Evolutionary conservation across 2,888 invertebrate species (phyloP).

Genomic region (Drosophila lacicola): DNA sequence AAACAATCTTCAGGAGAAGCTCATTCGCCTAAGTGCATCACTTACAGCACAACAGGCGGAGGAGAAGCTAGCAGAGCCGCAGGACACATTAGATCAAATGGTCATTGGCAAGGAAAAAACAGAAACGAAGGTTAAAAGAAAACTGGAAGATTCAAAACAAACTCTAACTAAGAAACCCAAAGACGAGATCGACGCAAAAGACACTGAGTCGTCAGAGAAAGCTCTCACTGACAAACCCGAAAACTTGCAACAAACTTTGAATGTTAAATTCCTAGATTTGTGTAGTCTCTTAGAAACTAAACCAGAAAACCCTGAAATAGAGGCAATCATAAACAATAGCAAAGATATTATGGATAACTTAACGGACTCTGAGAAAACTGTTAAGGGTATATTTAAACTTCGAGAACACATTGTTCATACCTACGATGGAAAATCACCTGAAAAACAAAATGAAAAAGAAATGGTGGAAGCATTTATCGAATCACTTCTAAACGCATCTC

Average conservation of each 20-base stretch:
- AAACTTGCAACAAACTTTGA: slow-evolving; percentile 18
- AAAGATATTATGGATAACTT: slow-evolving; percentile 51
- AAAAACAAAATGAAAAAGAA: slow-evolving; percentile 37
- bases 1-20: slow-evolving; percentile 64
- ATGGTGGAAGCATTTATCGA: slow-evolving; percentile 55
- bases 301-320: background rate
- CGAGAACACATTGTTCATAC: slow-evolving; percentile 82
- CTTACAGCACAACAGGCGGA: slow-evolving; percentile 10
- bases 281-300: slow-evolving; percentile 1
- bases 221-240: background rate
- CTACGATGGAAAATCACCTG: slow-evolving; percentile 66
- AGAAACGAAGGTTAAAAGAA: slow-evolving; percentile 40
- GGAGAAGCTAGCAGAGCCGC: background rate
- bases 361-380: slow-evolving; percentile 45
- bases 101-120: slow-evolving; percentile 6
- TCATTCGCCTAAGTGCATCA: slow-evolving; percentile 41
- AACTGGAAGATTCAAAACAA: slow-evolving; percentile 18
- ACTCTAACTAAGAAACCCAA: slow-evolving; percentile 28
- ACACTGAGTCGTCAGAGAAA: slow-evolving; percentile 10
- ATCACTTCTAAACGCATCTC: slow-evolving; percentile 42
- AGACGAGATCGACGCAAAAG: slow-evolving; percentile 37
- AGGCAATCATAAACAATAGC: slow-evolving; percentile 20
- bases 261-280: slow-evolving; percentile 26
- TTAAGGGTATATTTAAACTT: slow-evolving; percentile 75
- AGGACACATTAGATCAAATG: background rate